Evolutionary conservation across 2,888 invertebrate genomes (phyloP).

Genomic region (Entomobrya multifasciata): DNA sequence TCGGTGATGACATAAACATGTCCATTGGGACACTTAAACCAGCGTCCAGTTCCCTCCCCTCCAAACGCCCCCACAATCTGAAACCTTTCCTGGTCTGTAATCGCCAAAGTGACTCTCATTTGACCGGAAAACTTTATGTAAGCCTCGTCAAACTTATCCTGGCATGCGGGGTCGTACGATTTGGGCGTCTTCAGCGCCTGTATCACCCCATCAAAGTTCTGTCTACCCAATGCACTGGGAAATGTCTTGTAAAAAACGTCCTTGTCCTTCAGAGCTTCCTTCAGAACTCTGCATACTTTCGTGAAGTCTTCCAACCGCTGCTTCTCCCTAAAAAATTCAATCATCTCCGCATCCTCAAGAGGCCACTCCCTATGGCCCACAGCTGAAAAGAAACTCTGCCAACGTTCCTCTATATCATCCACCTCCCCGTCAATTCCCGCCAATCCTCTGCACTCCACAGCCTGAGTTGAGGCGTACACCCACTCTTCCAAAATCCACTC

Average conservation of each 20-base stretch:
- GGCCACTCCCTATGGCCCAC: background rate
- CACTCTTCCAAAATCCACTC: constrained; percentile 37
- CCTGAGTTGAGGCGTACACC: background rate
- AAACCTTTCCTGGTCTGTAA: constrained; percentile 80
- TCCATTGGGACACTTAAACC: constrained; percentile 88
- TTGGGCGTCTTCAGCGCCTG: too few relatives aligned
- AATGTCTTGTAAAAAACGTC: too few relatives aligned
- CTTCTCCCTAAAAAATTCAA: background rate
- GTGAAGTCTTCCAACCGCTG: background rate
- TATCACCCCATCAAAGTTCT: too few relatives aligned
- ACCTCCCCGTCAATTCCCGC: background rate
- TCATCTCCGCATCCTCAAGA: background rate
- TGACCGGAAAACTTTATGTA: too few relatives aligned
- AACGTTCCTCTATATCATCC: too few relatives aligned
- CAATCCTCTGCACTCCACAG: background rate
- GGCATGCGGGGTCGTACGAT: too few relatives aligned
- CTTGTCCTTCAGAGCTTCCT: too few relatives aligned
- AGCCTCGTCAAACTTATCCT: too few relatives aligned
- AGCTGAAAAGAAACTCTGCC: too few relatives aligned
- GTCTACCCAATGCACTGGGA: too few relatives aligned
- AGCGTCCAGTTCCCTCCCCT: constrained; percentile 82
- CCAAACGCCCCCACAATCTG: constrained; percentile 81
- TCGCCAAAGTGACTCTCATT: constrained; percentile 49
- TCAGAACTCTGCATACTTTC: background rate
- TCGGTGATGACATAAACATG: constrained; percentile 86